Evolutionary conservation across 2,888 invertebrate genomes (phyloP).

Genomic region (Tenthredo amoena): DNA sequence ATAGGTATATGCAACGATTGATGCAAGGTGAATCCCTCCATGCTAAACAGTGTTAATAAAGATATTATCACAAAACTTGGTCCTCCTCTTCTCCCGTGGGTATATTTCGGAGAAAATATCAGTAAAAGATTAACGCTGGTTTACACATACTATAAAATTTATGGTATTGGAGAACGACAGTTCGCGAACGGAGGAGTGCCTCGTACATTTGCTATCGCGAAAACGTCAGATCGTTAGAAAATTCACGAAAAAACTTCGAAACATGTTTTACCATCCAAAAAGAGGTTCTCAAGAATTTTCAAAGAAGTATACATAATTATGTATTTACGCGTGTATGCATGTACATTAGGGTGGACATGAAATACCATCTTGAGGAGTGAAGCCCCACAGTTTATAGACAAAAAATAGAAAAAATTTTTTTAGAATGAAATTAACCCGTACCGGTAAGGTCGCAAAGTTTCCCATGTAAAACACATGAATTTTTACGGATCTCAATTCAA

Average conservation of each 20-base stretch:
- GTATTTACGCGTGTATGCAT: not conserved
- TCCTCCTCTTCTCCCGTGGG: not conserved
- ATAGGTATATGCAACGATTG: constrained; percentile 15
- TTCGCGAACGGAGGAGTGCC: not conserved
- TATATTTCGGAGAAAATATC: not conserved
- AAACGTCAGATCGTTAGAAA: not conserved
- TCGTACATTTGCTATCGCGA: not conserved
- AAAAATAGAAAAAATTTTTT: no score
- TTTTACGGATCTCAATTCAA: no score
- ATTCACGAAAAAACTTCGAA: not conserved
- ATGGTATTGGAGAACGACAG: not conserved
- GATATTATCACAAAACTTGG: not conserved
- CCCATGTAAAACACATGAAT: no score
- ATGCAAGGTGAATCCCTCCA: not conserved
- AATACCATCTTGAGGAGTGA: no score
- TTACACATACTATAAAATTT: not conserved
- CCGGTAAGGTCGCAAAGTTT: no score
- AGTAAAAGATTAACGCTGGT: not conserved
- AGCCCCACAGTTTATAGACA: no score
- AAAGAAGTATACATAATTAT: not conserved
- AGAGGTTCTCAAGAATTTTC: not conserved
- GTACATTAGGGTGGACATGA: no score
- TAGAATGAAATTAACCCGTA: no score
- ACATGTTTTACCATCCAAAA: not conserved
- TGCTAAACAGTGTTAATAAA: not conserved